Percentiles rank a stretch among this genome's conserved stretches.
phyloP scores from a whole-genome alignment of 2,113 vertebrate species.

The Rostratula benghalensis region DNA sequence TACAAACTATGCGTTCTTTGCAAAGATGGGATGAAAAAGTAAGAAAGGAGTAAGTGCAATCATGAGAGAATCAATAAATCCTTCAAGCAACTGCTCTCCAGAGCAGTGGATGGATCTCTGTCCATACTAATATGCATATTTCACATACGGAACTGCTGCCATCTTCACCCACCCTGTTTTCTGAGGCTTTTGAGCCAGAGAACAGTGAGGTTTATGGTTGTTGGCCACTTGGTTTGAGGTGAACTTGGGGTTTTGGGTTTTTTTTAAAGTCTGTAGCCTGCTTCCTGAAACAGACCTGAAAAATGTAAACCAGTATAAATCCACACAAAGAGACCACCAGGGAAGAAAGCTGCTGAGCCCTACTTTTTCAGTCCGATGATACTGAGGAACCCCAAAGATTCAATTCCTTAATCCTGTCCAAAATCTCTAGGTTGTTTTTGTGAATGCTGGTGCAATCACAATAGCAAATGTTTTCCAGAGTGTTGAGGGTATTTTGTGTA shows the following conservation, averaged over 20 bases:
- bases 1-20: not conserved
- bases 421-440: not conserved
- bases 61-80: not conserved
- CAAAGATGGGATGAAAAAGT: not conserved
- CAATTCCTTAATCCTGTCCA: not conserved
- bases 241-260: not conserved
- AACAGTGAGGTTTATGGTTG: not conserved
- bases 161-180: not conserved
- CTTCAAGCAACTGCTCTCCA: not conserved
- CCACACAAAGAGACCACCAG: not conserved
- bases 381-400: not conserved
- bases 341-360: not conserved
- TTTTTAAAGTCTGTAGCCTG: not conserved
- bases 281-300: not conserved
- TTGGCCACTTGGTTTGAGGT: not conserved
- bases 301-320: not conserved
- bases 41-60: not conserved
- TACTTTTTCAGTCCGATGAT: not conserved
- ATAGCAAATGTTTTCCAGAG: not conserved
- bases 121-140: not conserved
- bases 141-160: not conserved
- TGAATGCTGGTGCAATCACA: not conserved
- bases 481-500: not conserved
- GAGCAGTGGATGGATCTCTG: not conserved
- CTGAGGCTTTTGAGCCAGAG: not conserved